A percentile compares a stretch with the other conserved stretches of the same genome.
Conservation (phyloP, 2,113 vertebrate genomes). For the Stomatorhinus ivindoensis region DNA sequence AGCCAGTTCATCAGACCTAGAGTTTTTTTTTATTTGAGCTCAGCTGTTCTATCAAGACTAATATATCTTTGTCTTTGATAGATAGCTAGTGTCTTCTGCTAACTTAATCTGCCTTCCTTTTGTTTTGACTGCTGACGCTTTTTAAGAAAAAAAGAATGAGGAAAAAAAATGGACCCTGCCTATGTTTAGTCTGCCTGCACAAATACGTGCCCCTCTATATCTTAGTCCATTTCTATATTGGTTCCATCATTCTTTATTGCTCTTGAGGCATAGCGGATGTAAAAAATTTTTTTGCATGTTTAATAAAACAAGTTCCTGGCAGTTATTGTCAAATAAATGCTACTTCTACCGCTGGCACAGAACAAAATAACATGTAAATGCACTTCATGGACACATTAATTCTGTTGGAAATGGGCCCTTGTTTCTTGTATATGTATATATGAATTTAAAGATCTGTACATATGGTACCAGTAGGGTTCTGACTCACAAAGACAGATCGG, state of each 20-base stretch:
- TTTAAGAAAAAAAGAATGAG: slow-evolving; percentile 7
- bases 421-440: not conserved
- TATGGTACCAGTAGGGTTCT: slow-evolving; percentile 16
- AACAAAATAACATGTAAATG: not conserved
- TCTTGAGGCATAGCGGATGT: not conserved
- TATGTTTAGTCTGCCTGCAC: not conserved
- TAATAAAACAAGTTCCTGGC: not conserved
- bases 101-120: slow-evolving; percentile 37
- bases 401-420: not conserved
- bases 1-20: slow-evolving; percentile 36
- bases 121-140: slow-evolving; percentile 30
- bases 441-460: slow-evolving; percentile 27
- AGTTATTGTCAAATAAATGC: not conserved
- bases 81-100: slow-evolving; percentile 39
- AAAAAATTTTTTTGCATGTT: not conserved
- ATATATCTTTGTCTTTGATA: slow-evolving; percentile 45
- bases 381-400: not conserved
- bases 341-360: not conserved
- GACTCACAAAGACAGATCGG: not conserved
- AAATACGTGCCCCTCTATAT: not conserved
- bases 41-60: slow-evolving; percentile 48
- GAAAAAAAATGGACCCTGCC: not conserved
- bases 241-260: not conserved
- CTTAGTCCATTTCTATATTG: not conserved
- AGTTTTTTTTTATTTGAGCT: slow-evolving; percentile 55